phyloP scores from a whole-genome alignment of 2,797 vertebrate genomes.

The Steatocranus sp. region DNA sequence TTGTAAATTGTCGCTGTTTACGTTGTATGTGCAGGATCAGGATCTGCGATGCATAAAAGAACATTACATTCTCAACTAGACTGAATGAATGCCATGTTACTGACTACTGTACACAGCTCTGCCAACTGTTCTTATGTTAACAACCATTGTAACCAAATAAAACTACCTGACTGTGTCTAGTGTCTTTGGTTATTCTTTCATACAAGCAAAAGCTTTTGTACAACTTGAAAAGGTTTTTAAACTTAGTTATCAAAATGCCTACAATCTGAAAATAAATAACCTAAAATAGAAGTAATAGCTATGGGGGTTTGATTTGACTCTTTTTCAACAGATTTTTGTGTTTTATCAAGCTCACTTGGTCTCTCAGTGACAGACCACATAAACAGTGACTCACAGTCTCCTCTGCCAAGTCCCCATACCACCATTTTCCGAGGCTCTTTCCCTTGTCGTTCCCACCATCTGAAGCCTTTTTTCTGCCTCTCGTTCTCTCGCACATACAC shows the following conservation, averaged over 20 bases:
- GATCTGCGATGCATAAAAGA: constrained; percentile 42
- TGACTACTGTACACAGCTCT: constrained; percentile 77
- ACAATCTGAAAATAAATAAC: not conserved
- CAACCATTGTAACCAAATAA: constrained; percentile 68
- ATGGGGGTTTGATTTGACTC: not conserved
- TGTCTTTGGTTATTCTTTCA: not conserved
- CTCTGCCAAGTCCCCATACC: constrained; percentile 72
- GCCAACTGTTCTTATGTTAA: constrained; percentile 56
- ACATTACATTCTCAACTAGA: constrained; percentile 43
- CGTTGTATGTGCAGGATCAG: constrained; percentile 36
- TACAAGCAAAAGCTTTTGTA: not conserved
- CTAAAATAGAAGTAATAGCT: not conserved
- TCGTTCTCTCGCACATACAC: not conserved
- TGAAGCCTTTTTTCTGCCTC: not conserved
- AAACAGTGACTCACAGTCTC: constrained; percentile 78
- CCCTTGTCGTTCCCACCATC: constrained; percentile 31
- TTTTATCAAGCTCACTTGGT: constrained; percentile 50
- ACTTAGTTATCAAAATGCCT: not conserved
- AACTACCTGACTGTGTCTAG: constrained; percentile 58
- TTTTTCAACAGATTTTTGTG: not conserved
- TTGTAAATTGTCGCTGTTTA: constrained; percentile 50
- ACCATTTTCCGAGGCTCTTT: constrained; percentile 69
- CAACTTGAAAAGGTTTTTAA: not conserved
- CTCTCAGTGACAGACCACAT: constrained; percentile 65
- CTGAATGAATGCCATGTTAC: constrained; percentile 54